These are phyloP conservation scores for Papilio polyxenes DNA, from an alignment of 1,140 invertebrate genomes.

Conservation along the genomic window DNA sequence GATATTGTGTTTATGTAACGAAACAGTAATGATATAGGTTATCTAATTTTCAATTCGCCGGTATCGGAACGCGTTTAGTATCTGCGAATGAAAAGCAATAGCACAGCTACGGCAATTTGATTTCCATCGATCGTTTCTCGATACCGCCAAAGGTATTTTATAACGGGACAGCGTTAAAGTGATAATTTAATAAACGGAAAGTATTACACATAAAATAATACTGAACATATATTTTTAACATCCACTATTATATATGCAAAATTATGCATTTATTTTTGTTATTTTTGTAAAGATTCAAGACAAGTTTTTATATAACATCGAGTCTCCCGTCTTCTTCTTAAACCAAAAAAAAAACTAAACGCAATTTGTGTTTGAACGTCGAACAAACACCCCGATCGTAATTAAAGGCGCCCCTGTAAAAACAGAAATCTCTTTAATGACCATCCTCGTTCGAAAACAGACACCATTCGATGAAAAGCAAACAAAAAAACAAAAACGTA, in stretches of 20 bases:
- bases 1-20: background rate
- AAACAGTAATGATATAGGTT: background rate
- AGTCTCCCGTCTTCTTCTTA: background rate
- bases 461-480: slow-evolving; percentile 8
- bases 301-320: background rate
- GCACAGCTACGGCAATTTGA: background rate
- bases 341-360: background rate
- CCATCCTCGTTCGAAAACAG: slow-evolving; percentile 9
- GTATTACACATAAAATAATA: no score
- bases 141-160: background rate
- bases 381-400: background rate
- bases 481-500: slow-evolving; percentile 24
- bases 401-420: slow-evolving; percentile 5
- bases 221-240: no score
- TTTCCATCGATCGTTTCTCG: slow-evolving; percentile 26
- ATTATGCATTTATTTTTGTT: background rate
- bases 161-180: background rate
- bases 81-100: slow-evolving; percentile 14
- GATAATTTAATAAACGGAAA: background rate
- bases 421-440: slow-evolving; percentile 18
- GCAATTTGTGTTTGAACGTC: background rate
- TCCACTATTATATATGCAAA: background rate
- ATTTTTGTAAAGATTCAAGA: background rate
- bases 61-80: slow-evolving; percentile 1
- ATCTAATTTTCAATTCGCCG: slow-evolving; percentile 18